Conservation (phyloP, 2,113 vertebrate genomes). For the Regulus satrapa region DNA sequence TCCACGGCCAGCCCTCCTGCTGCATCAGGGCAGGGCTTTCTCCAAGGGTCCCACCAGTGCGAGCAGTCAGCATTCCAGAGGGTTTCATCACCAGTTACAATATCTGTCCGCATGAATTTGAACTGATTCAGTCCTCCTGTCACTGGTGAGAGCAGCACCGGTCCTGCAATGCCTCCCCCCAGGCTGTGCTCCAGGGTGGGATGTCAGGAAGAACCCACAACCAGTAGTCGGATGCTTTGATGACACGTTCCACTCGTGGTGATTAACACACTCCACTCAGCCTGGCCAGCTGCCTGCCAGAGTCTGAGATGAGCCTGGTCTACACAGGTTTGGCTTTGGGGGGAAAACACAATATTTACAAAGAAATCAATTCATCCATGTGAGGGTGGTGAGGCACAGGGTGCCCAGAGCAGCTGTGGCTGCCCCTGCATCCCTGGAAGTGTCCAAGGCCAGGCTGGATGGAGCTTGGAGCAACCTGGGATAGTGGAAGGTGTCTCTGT, state of each 20-base stretch:
- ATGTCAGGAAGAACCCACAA: neutral
- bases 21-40: neutral
- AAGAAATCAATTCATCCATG: neutral
- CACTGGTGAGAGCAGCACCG: neutral
- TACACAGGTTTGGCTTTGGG: neutral
- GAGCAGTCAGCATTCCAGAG: neutral
- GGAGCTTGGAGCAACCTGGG: neutral
- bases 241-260: neutral
- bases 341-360: neutral
- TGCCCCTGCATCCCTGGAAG: neutral
- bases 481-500: fast-evolving
- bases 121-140: neutral
- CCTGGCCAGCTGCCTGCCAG: neutral
- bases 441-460: fast-evolving
- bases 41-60: neutral
- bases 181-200: neutral
- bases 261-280: neutral
- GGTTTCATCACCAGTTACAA: neutral
- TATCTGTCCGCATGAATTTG: neutral
- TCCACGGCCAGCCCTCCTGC: neutral
- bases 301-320: neutral
- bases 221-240: neutral
- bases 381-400: neutral
- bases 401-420: neutral
- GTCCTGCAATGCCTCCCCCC: neutral